Evolutionary conservation across 2,888 invertebrate species (phyloP).

Genomic region (Dryocosmus kuriphilus): DNA sequence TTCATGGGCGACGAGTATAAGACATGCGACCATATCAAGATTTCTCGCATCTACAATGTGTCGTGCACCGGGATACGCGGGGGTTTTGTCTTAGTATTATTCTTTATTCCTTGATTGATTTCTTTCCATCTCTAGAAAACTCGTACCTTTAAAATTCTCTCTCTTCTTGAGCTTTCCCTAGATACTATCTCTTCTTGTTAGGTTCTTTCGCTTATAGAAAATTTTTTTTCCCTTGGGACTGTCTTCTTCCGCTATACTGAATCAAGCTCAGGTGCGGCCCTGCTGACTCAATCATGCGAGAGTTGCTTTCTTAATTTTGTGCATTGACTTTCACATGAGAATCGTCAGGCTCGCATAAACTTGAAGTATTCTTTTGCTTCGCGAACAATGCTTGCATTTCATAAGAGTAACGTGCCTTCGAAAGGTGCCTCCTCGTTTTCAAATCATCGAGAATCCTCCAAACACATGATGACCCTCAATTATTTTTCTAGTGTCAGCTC

Average conservation of each 20-base stretch:
- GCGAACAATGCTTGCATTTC: constrained; percentile 70
- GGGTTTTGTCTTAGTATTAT: too few species aligned
- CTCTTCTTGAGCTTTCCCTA: too few species aligned
- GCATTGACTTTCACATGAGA: constrained; percentile 70
- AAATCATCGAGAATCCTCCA: constrained; percentile 73
- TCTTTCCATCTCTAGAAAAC: too few species aligned
- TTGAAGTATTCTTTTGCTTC: constrained; percentile 69
- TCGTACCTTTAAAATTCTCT: too few species aligned
- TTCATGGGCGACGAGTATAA: too few species aligned
- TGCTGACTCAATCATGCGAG: constrained; percentile 53
- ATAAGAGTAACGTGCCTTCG: neutral
- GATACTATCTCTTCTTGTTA: too few species aligned
- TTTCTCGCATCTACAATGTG: too few species aligned
- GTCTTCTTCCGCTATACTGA: constrained; percentile 23
- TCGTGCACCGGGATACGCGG: too few species aligned
- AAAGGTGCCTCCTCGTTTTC: constrained; percentile 58
- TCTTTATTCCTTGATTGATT: too few species aligned
- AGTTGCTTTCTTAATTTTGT: constrained; percentile 63
- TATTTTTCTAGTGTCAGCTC: constrained; percentile 76
- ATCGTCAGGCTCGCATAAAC: constrained; percentile 67
- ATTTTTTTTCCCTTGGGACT: constrained; percentile 44
- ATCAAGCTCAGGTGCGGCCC: constrained; percentile 46
- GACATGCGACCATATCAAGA: too few species aligned
- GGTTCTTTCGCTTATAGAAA: neutral
- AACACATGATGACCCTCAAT: constrained; percentile 73